phyloP scores from a whole-genome alignment of 1,140 invertebrate genomes.

The Triops longicaudatus region DNA sequence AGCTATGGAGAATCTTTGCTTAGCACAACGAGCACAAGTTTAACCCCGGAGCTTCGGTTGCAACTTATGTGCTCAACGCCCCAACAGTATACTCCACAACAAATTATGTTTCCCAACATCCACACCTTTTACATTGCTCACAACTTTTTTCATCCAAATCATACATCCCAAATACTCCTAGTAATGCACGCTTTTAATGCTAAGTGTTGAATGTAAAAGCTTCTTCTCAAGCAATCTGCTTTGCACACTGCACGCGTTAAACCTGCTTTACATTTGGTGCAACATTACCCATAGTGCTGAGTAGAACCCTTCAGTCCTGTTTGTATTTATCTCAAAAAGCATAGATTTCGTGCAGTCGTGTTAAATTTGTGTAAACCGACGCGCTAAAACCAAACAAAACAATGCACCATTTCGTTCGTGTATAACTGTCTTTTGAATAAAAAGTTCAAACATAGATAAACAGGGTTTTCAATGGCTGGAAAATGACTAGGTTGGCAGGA shows the following conservation, averaged over 20 bases:
- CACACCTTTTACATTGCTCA: no score
- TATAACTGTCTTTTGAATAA: not conserved
- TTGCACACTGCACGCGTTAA: not conserved
- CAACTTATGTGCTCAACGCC: no score
- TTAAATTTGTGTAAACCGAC: not conserved
- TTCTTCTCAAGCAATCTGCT: not conserved
- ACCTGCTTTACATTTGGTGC: not conserved
- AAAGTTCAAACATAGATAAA: not conserved
- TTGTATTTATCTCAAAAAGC: not conserved
- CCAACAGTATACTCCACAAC: no score
- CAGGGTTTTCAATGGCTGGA: not conserved
- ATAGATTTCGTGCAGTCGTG: not conserved
- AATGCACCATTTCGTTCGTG: not conserved
- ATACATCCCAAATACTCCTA: not conserved
- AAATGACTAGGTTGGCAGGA: not conserved
- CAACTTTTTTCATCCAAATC: not conserved
- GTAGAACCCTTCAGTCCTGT: not conserved
- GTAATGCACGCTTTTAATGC: not conserved
- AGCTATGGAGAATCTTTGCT: not conserved
- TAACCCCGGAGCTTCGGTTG: no score
- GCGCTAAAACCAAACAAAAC: not conserved
- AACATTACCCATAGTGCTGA: not conserved
- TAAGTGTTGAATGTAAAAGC: not conserved
- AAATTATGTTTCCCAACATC: no score
- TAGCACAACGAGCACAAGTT: no score